phyloP scores from a whole-genome alignment of 1,140 invertebrate genomes.

The Aphelenchoides besseyi region DNA sequence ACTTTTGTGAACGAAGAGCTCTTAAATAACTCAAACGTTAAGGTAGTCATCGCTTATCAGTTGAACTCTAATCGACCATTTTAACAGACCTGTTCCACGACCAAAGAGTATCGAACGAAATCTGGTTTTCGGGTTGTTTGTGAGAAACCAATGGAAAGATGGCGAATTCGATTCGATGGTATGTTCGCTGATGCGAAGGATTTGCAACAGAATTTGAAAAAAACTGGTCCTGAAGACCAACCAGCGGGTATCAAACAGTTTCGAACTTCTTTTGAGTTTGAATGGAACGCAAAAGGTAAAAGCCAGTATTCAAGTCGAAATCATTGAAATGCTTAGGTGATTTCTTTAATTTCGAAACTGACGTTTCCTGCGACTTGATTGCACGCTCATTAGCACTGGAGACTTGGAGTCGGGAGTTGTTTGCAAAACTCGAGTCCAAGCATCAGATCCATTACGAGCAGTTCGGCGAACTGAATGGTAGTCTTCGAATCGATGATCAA shows the following conservation, averaged over 20 bases:
- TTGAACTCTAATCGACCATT: slow-evolving; percentile 19
- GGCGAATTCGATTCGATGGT: slow-evolving; percentile 45
- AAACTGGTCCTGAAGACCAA: slow-evolving; percentile 31
- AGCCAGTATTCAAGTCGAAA: too few relatives aligned
- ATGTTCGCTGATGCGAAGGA: slow-evolving; percentile 26
- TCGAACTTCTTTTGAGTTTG: slow-evolving; percentile 40
- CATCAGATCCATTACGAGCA: slow-evolving; percentile 58
- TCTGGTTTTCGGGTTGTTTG: slow-evolving; percentile 46
- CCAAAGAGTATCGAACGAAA: slow-evolving; percentile 31
- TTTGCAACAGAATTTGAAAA: slow-evolving; percentile 13
- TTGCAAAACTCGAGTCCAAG: slow-evolving; percentile 39
- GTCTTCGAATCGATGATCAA: slow-evolving; percentile 34
- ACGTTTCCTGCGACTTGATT: slow-evolving; percentile 48
- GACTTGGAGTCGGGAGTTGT: slow-evolving; percentile 49
- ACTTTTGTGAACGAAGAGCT: slow-evolving; percentile 52
- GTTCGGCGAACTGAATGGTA: slow-evolving; percentile 45
- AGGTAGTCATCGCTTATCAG: slow-evolving; percentile 39
- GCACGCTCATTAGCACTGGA: slow-evolving; percentile 51
- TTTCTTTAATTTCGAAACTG: slow-evolving; percentile 51
- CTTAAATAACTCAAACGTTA: slow-evolving; percentile 42
- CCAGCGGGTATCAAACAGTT: slow-evolving; percentile 18
- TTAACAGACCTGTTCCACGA: slow-evolving; percentile 5
- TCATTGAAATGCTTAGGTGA: slow-evolving; percentile 31
- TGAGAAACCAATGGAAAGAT: slow-evolving; percentile 49
- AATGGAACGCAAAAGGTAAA: slow-evolving; percentile 37